Evolutionary conservation across 30 jellyfish, hydroid and myxozoan genomes (phyloP).

Genomic region (Aurelia aurita complex sp. Pacific): DNA sequence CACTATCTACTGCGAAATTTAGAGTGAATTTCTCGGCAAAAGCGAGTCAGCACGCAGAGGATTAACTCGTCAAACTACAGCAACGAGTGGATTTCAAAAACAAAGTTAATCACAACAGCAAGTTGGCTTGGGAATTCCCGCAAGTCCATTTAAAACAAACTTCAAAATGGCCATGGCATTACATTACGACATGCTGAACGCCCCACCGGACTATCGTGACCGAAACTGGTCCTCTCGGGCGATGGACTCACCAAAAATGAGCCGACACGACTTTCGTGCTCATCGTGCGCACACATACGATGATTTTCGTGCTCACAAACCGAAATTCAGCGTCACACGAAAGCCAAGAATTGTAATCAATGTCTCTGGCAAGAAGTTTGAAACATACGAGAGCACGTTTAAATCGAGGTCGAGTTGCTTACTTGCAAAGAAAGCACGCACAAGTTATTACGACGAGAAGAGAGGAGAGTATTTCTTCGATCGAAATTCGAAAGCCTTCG

Average conservation of each 20-base stretch:
- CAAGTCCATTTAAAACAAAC: too few species aligned
- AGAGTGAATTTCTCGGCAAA: too few species aligned
- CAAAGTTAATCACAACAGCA: too few species aligned
- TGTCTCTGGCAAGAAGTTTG: slow-evolving; percentile 81
- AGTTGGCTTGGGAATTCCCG: too few species aligned
- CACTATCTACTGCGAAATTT: too few species aligned
- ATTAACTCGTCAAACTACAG: too few species aligned
- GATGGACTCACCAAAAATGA: slow-evolving; percentile 26
- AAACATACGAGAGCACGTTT: slow-evolving; percentile 77
- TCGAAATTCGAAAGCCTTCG: slow-evolving; percentile 78
- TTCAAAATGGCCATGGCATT: slow-evolving; percentile 45
- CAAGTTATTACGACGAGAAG: slow-evolving; percentile 59
- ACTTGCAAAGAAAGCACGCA: slow-evolving; percentile 54
- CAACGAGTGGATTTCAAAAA: too few species aligned
- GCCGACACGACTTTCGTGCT: slow-evolving; percentile 20
- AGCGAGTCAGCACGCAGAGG: too few species aligned
- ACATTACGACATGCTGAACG: slow-evolving; percentile 60
- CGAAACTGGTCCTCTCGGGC: slow-evolving; percentile 34
- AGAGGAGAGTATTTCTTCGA: slow-evolving; percentile 77
- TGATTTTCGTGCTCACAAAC: slow-evolving; percentile 10
- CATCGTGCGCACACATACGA: slow-evolving; percentile 22
- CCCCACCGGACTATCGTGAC: slow-evolving; percentile 53
- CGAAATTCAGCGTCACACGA: slow-evolving; percentile 36
- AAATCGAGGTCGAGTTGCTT: slow-evolving; percentile 45
- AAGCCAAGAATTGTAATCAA: slow-evolving; percentile 62